These are phyloP conservation scores for Dryobates pubescens DNA, from an alignment of 2,797 vertebrate genomes.

Conservation along the genomic window DNA sequence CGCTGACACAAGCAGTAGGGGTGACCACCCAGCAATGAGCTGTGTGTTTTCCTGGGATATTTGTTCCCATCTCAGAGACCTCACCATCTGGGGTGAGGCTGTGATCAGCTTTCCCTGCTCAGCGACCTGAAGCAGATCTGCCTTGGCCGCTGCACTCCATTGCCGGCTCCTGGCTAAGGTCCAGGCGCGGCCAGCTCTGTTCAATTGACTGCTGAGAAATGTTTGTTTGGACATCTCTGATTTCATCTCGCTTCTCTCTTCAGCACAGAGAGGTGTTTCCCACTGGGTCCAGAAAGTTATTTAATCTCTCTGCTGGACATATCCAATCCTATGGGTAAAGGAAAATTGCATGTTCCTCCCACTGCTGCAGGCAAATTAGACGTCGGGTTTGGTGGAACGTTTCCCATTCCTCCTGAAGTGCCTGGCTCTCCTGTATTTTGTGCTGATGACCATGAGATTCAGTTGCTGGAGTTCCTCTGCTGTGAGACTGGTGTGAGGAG, in stretches of 20 bases:
- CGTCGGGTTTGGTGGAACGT: background rate
- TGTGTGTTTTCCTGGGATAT: background rate
- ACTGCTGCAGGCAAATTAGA: background rate
- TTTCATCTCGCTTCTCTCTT: background rate
- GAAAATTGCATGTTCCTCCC: background rate
- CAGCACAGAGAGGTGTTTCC: constrained; percentile 12
- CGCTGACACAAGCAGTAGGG: background rate
- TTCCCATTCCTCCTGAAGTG: background rate
- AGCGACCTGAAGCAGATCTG: background rate
- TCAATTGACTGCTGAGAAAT: constrained; percentile 6
- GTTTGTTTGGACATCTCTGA: constrained; percentile 27
- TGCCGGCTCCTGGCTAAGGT: background rate
- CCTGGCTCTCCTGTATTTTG: background rate
- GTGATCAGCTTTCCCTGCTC: background rate
- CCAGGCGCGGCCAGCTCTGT: background rate
- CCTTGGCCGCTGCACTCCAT: background rate
- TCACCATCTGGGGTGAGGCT: background rate
- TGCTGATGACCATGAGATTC: background rate
- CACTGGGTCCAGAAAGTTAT: background rate
- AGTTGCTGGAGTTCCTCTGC: background rate
- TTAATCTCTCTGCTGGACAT: constrained; percentile 40
- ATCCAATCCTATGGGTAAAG: background rate
- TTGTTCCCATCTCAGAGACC: background rate
- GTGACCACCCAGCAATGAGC: background rate
- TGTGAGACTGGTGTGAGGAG: constrained; percentile 19